Base-by-base conservation (phyloP, 2,888 invertebrate species). In the Euphydryas editha region DNA sequence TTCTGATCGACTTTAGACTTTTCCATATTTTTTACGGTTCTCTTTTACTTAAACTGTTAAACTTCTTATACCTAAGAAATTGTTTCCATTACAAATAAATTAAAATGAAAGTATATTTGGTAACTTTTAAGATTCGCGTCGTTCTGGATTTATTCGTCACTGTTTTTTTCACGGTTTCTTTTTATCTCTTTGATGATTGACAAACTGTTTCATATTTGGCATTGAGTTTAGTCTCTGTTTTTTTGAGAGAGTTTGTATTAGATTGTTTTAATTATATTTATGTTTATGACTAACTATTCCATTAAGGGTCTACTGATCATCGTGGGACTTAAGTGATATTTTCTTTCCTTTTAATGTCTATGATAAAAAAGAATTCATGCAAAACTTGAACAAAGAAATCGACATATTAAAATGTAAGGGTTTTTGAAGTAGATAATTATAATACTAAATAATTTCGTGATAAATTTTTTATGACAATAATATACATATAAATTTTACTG, bases 41-140 rank as follows among this genome's bases (percentile, higher is more conserved):
- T 24, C 49, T n/a, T 21, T 21, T 51, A 24, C 15, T 24, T 20
- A 47, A 4, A 11, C n/a, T n/a, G 11, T 2, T 13, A 20, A 24
- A 24, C 49, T 21, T 61, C 36, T 44, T 67, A 67, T 60, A 61
- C 30, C 11, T 36, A 67, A 64, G 59, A 69, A 64, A 67, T 57
- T 20, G 57, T 30, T 68, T 69, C 57, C 24, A 66, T 62, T 62
- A 61, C 51, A 61, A 59, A 59, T 61, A 63, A 58, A 64, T 47
- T 67, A 61, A 42, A 49, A 46, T 36, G 71, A 57, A 64, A 62
- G 62, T 71, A 63, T 67, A 62, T 71, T 69, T 69, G 61, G 65
- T 65, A 30, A 49, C 39, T 44, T 42, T 58, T 57, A 39, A 63
- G 49, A 47, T 47, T 47, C 59, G 21, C 59, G 47, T 47, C 59